Evolutionary conservation across 2,888 invertebrate species (phyloP), one percentile per base, ranked within the genome.

Genomic region (Conus canariensis): DNA sequence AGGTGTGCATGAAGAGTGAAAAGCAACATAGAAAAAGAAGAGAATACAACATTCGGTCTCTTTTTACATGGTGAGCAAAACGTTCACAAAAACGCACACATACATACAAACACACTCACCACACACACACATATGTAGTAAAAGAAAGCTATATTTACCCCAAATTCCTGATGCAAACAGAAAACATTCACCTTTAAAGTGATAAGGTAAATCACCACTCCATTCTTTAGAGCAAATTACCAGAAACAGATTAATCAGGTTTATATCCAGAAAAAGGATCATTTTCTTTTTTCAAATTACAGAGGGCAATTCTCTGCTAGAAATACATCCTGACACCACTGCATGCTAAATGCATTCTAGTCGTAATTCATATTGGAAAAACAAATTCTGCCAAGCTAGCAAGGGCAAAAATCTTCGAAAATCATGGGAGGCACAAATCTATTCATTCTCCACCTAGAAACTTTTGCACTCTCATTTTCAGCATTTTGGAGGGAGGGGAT

Each of bases 81-180:
- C 70, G n/a, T 77, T 10, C 25, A 16, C 22, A 22, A 16, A 70
- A 7, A 22, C 22, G 19, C 16, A 70, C n/a, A 70, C 22, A 70
- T 64, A 70, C 70, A 70, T 64, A 64, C 64, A 64, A 64, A 16
- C 64, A 16, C 64, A 16, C 83, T 58, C 14, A 45, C 12, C 45
- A 83, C 83, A 83, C 45, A 45, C n/a, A 74, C 22, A n/a, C 7
- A 74, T 74, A 74, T 80, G 10, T 12, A 30, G 30, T 16, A 30
- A 30, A 85, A 60, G 56, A 85, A 67, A 30, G n/a, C 56, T 83
- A 89, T 89, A 89, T 59, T 89, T 85, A 85, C 89, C 89, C 89
- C 85, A 77, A 89, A 85, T 74, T 89, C 89, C 89, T 89, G 89
- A 85, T 70, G 89, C 89, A 89, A 89, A 89, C 82, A 82, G 74